phyloP scores from a whole-genome alignment of 2,888 invertebrate species.

The Mystacides longicornis region DNA sequence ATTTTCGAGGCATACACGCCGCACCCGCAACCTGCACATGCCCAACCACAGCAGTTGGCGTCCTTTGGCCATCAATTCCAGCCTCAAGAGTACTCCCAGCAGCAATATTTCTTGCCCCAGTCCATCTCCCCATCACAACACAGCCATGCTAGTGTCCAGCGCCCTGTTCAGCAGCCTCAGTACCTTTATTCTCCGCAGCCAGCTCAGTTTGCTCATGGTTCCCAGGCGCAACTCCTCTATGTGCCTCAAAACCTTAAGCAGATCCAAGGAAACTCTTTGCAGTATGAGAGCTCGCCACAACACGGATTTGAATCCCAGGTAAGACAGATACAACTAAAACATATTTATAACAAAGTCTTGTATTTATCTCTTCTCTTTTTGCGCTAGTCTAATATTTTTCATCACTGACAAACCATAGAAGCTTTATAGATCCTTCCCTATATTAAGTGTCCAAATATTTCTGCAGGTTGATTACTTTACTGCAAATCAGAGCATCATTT shows the following conservation, averaged over 20 bases:
- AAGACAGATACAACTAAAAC: not conserved
- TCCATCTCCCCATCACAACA: conserved; percentile 1
- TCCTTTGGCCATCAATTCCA: not conserved
- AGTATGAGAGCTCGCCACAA: conserved; percentile 6
- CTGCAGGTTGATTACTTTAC: too few species aligned
- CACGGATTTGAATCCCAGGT: conserved; percentile 9
- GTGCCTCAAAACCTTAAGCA: conserved; percentile 13
- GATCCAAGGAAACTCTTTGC: not conserved
- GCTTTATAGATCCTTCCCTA: too few species aligned
- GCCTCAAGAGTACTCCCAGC: not conserved
- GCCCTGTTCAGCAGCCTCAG: not conserved
- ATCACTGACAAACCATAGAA: too few species aligned
- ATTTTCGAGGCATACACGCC: conserved; percentile 35
- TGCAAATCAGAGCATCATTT: too few species aligned
- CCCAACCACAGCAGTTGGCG: not conserved
- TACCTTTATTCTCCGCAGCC: not conserved
- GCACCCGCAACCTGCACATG: conserved; percentile 33
- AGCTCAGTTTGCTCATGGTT: conserved; percentile 5
- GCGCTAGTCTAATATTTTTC: too few species aligned
- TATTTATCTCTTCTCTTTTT: too few species aligned
- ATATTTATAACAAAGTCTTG: too few species aligned
- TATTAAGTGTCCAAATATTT: too few species aligned
- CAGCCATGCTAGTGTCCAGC: not conserved
- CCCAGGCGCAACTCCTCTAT: not conserved
- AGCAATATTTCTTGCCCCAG: not conserved